Base-by-base conservation (phyloP, 2,113 vertebrate genomes). In the Thunnus thynnus region DNA sequence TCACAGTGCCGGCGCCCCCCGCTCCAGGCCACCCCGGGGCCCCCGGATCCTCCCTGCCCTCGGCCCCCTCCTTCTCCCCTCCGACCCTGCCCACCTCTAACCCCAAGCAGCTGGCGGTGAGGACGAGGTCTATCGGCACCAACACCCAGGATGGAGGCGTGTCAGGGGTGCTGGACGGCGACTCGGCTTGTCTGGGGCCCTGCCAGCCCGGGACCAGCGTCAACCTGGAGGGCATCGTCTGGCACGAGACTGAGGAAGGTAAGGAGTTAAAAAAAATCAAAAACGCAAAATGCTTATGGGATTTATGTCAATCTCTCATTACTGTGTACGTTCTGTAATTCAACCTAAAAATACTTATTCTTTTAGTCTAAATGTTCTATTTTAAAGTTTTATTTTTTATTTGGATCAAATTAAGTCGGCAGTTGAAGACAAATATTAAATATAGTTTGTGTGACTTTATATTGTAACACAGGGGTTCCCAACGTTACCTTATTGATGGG, bases 201-300 rank as follows among this genome's bases (percentile, higher is more conserved):
- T 99, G 97, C 93, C 97, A 98, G 89, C 98, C 98, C 12, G 98
- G 98, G 68, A 99, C 97, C 91, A 99, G 97, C 82, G 97, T 99
- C 88, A 99, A 98, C 94, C 94, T 99, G 95, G 97, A 99, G 95
- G 98, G 98, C 78, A 99, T 99, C 88, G 97, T 99, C 78, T 99
- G 98, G 98, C 98, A 99, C 83, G 98, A 99, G 95, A 99, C 97
- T 0, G 97, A 99, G 86, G 98, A 98, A 97, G 98, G 98, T 99
- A 94, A 96, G 82, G 2, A 56, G 2, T 12, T 13, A 3, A 16
- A 58, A 16, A 54, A 4, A 22, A 22, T 22, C 1, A 22, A 22
- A 22, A 22, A 22, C 22, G 22, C 22, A 22, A 22, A 22, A 22
- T 22, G 22, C 22, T n/a, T 17, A 54, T 18, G n/a, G 17, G 7